Evolutionary conservation across 2,797 vertebrate species (phyloP), one percentile per base, ranked within the genome.

Genomic region (Peromyscus melanophrys): DNA sequence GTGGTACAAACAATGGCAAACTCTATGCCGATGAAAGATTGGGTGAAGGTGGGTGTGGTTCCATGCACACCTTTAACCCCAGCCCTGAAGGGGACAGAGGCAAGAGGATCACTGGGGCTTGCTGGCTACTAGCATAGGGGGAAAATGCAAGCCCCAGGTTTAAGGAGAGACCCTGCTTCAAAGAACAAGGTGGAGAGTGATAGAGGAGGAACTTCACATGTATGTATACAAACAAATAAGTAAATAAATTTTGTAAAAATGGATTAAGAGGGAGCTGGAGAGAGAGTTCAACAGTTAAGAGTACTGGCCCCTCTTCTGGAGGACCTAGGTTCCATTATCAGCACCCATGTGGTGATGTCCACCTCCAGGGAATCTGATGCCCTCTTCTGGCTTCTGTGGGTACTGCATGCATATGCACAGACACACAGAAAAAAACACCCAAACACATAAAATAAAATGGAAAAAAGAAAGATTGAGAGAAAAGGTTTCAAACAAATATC

Each of bases 401-500:
- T n/a, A 25, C 31, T n/a, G 43, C 43, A 69, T 52, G 21, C 11
- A 14, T 67, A 19, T 85, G 19, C 83, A 67, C 11, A 65, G 61
- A 14, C 14, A 43, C 6, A 6, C 40, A 31, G 43, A 83, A 59
- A 17, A 85, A 34, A 34, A 8, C 19, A 59, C 27, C 57, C 40
- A 16, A 25, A 25, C 13, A 34, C 57, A 82, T 16, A 43, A 37
- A 83, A 17, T n/a, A 67, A 67, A 11, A n/a, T 49, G 29, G 46
- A n/a, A n/a, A 59, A 31, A 83, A 43, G 40, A 73, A 71, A 71
- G 46, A 37, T 57, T 73, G 49, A 4, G 19, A 40, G 19, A 69
- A 96, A 88, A 63, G 25, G 19, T 96, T 86, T 92, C 57, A 92
- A 19, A 19, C 78, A 71, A 83, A 76, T 89, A 89, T 83, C 65